Percentiles rank a stretch among this genome's conserved stretches.
These are phyloP conservation scores for Urosaurus nigricauda DNA, from an alignment of 2,797 vertebrate species.

Conservation along the genomic window DNA sequence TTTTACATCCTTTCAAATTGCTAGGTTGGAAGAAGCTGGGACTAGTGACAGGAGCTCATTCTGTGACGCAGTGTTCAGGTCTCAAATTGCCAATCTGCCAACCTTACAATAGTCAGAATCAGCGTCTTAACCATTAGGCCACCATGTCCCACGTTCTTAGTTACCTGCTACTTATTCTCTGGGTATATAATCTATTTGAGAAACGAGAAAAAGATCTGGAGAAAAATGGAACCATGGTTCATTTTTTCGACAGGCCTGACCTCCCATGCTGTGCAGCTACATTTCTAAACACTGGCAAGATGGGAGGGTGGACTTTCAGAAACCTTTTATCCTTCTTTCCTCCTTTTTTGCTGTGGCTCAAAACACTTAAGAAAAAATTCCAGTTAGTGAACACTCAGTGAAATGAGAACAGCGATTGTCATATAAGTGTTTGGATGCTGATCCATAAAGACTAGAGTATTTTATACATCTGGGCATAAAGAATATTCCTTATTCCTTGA, in stretches of 20 bases:
- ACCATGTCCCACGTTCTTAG: no score
- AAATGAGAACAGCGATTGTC: background rate
- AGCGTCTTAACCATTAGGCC: no score
- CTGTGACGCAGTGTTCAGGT: no score
- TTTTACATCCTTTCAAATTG: no score
- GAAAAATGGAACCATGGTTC: background rate
- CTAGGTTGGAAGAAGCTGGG: no score
- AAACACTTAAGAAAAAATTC: background rate
- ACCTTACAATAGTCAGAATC: no score
- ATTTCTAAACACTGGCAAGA: background rate
- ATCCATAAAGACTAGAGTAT: fast-evolving
- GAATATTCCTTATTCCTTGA: constrained; percentile 25
- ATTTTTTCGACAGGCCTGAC: background rate
- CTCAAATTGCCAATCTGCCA: no score
- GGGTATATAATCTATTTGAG: no score
- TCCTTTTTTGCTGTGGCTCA: background rate
- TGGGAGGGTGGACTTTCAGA: no score
- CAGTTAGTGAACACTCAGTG: background rate
- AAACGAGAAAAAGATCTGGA: no score
- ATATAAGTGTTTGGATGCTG: background rate
- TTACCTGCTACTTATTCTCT: background rate
- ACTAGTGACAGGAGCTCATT: no score
- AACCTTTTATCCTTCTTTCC: background rate
- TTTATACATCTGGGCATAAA: background rate
- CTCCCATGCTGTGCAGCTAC: background rate